Evolutionary conservation across 2,888 invertebrate genomes (phyloP), one percentile per base, ranked within the genome.

Genomic region (Perdita meconis): DNA sequence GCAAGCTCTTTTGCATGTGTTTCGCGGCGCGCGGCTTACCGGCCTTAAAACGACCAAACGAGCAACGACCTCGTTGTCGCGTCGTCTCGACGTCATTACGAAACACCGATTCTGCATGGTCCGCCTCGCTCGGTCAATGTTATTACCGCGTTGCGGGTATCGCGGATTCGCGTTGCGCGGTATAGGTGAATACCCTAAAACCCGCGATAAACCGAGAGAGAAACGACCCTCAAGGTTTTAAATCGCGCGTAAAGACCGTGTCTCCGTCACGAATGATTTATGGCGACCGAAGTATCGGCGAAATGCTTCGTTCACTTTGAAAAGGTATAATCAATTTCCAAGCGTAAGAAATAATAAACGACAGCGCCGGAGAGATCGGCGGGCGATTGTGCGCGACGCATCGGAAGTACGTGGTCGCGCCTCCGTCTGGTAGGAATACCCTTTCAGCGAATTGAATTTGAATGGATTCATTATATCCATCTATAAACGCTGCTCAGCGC

Each of bases 381-480:
- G 53, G 60, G 47, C 50, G 26, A 36, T 34, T 40, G 44, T 24
- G 19, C 51, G 13, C 50, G 71, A 60, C 26, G 8, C 63, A 50
- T 57, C 47, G 36, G 30, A 24, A 34, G 6, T 40, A 40, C 34
- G 24, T 2, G 22, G 30, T 30, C 50, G 12, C 10, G 22, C 26
- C 26, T 51, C 40, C 40, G n/a, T 2, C 19, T 3, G 8, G 30
- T 50, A 66, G 55, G 67, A 77, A 74, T 77, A 66, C 59, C 67
- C 67, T 80, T 78, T 24, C 22, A 71, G 36, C 60, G 68, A 75
- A 84, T 84, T 82, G 57, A 80, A 78, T 76, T 72, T 84, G 82
- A 84, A 84, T 84, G 75, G 82, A 71, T 56, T 80, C 80, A 80
- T 84, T 81, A 78, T 81, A 67, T 70, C n/a, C 51, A 30, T 79